Percentiles rank a stretch among this genome's conserved stretches.
phyloP scores from a whole-genome alignment of 2,888 invertebrate genomes.

The Norana najaformis region DNA sequence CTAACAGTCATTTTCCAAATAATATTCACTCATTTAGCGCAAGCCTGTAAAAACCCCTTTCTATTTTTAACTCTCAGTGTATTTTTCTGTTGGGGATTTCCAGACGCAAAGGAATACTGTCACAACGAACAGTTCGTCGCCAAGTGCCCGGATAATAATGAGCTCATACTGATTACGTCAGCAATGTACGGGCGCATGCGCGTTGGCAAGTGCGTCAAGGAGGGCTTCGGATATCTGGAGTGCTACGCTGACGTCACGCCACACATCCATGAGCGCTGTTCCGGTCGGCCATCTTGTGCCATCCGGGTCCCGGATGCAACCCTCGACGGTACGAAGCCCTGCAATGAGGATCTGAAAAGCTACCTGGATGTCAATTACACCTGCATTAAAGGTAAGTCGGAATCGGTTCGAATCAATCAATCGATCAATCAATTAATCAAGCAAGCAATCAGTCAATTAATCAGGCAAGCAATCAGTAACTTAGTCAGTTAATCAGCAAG shows the following conservation, averaged over 20 bases:
- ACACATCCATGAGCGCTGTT: slow-evolving; percentile 37
- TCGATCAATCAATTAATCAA: too few relatives aligned
- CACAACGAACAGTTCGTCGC: slow-evolving; percentile 41
- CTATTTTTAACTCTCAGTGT: not conserved
- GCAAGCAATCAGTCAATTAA: not conserved
- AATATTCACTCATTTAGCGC: too few relatives aligned
- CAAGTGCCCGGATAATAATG: slow-evolving; percentile 31
- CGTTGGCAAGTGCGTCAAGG: slow-evolving; percentile 37
- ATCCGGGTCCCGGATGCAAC: slow-evolving; percentile 38
- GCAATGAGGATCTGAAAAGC: slow-evolving; percentile 41
- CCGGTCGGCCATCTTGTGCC: slow-evolving; percentile 36
- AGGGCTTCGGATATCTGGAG: slow-evolving; percentile 39
- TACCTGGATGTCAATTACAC: slow-evolving; percentile 39
- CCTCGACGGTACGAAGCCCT: slow-evolving; percentile 39
- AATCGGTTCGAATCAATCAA: not conserved
- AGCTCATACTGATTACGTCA: slow-evolving; percentile 39
- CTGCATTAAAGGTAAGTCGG: slow-evolving; percentile 37
- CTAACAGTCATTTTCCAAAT: too few relatives aligned
- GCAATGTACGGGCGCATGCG: slow-evolving; percentile 40
- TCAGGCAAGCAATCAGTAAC: not conserved
- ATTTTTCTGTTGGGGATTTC: not conserved
- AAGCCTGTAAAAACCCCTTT: not conserved
- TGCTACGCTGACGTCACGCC: slow-evolving; percentile 40
- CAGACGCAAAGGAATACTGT: slow-evolving; percentile 35
- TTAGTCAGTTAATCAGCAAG: not conserved